Evolutionary conservation across 2,888 invertebrate genomes (phyloP).

Genomic region (Caenorhabditis angaria): DNA sequence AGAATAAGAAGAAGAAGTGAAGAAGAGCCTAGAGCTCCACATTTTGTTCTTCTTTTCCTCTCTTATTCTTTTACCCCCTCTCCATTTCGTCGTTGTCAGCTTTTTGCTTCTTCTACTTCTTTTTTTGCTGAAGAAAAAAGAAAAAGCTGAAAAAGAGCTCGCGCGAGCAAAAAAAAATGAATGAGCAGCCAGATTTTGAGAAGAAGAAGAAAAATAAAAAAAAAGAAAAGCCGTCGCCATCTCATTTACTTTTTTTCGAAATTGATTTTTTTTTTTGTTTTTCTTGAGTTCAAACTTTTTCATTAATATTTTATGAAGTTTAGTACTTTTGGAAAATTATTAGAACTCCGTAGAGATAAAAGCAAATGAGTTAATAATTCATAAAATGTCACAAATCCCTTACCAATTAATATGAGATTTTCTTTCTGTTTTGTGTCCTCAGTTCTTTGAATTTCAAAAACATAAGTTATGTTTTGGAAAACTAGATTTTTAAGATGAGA

Average conservation of each 20-base stretch:
- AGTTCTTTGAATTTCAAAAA: too few relatives aligned
- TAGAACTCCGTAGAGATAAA: too few relatives aligned
- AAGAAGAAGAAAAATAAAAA: not conserved
- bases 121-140: not conserved
- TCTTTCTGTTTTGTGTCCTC: too few relatives aligned
- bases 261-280: not conserved
- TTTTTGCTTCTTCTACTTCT: not conserved
- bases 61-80: not conserved
- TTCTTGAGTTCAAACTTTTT: not conserved
- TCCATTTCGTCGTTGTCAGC: not conserved
- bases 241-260: not conserved
- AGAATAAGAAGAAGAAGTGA: too few relatives aligned
- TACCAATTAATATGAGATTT: too few relatives aligned
- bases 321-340: too few relatives aligned
- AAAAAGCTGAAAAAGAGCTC: not conserved
- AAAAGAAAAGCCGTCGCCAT: not conserved
- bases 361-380: too few relatives aligned
- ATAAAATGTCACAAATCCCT: too few relatives aligned
- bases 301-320: not conserved
- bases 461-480: too few relatives aligned
- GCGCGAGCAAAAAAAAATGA: not conserved
- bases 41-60: not conserved
- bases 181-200: slow-evolving; percentile 4
- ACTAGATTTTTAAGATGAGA: too few relatives aligned
- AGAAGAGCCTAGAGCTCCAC: too few relatives aligned